Conservation (phyloP, 2,888 invertebrate genomes). For the Troides oblongomaculatus region DNA sequence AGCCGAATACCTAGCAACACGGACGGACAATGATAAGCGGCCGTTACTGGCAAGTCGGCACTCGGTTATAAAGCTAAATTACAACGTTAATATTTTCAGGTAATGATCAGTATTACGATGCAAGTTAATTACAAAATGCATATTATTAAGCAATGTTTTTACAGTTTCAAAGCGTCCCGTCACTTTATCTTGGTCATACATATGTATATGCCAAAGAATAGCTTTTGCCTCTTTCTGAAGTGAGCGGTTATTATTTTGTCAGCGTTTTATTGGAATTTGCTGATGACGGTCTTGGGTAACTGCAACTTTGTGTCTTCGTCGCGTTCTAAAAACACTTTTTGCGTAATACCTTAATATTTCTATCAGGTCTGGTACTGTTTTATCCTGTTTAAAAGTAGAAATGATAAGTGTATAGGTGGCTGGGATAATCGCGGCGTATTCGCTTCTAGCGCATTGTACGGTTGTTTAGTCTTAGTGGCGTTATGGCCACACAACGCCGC, state of each 20-base stretch:
- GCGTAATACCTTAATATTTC: conserved; percentile 3
- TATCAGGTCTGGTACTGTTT: neutral
- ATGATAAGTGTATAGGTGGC: neutral
- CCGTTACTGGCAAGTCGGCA: neutral
- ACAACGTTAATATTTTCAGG: conserved; percentile 6
- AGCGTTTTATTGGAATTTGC: conserved; percentile 60
- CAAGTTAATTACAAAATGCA: conserved; percentile 12
- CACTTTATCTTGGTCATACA: conserved; percentile 4
- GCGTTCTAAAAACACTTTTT: conserved; percentile 44
- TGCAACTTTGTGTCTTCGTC: conserved; percentile 53
- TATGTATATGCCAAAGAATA: neutral
- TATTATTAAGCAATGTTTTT: conserved; percentile 24
- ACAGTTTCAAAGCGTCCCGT: conserved; percentile 14
- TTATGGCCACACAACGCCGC: conserved; percentile 64
- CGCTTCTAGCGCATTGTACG: conserved; percentile 56
- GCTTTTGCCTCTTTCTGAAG: neutral
- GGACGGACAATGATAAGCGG: conserved; percentile 5
- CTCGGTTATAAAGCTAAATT: neutral
- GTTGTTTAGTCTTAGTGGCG: conserved; percentile 55
- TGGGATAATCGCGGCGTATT: conserved; percentile 34
- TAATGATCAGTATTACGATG: conserved; percentile 10
- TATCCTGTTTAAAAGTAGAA: neutral
- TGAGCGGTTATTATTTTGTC: conserved; percentile 33
- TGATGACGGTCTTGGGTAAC: conserved; percentile 58
- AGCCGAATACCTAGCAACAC: conserved; percentile 37